phyloP scores from a whole-genome alignment of 2,888 invertebrate genomes.

The Cyaniris semiargus region DNA sequence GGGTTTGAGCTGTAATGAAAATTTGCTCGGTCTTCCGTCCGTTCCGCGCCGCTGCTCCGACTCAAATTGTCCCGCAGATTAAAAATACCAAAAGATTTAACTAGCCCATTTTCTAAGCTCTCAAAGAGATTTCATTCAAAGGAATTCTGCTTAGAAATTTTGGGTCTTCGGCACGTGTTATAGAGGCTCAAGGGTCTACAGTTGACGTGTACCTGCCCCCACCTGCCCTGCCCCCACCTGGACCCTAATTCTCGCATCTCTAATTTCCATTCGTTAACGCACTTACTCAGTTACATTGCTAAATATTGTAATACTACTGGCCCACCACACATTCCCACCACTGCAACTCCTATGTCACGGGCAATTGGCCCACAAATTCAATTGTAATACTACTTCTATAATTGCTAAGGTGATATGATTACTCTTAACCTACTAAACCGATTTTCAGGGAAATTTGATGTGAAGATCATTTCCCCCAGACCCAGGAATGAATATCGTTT shows the following conservation, averaged over 20 bases:
- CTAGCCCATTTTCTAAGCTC: background rate
- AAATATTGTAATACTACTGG: background rate
- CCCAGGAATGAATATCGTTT: too few species aligned
- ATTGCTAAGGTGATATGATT: background rate
- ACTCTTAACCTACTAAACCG: too few species aligned
- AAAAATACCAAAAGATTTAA: constrained; percentile 10
- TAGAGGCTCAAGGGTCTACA: background rate
- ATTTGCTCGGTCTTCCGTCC: constrained; percentile 4
- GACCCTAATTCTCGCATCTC: background rate
- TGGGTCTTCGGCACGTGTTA: background rate
- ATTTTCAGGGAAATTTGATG: too few species aligned
- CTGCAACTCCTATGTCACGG: too few species aligned
- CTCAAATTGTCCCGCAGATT: constrained; percentile 6
- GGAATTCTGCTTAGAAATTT: constrained; percentile 5
- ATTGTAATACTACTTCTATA: background rate
- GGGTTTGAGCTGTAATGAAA: constrained; percentile 21
- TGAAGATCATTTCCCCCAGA: too few species aligned
- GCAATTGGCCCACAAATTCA: too few species aligned
- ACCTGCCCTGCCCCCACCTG: background rate
- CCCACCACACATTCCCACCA: too few species aligned
- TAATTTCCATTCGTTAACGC: background rate
- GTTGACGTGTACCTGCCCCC: background rate
- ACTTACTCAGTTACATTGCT: background rate
- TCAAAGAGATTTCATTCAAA: constrained; percentile 5
- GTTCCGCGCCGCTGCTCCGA: background rate